Base-by-base conservation (phyloP, 2,113 vertebrate species). In the Eolophus roseicapilla region DNA sequence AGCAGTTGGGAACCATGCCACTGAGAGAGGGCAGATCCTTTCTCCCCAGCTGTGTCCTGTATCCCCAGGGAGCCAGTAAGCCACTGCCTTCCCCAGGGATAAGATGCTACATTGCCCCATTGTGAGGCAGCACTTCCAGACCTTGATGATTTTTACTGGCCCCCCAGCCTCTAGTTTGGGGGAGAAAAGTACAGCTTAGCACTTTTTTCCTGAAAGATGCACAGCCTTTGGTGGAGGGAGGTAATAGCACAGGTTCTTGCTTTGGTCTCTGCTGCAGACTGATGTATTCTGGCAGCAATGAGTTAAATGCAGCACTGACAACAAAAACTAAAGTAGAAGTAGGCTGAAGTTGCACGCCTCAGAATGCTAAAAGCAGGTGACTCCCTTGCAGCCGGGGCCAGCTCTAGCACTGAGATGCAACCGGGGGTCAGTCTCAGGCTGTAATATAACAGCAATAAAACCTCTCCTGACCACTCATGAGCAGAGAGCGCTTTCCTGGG, bases 381-480 rank as follows among this genome's bases (percentile, higher is more conserved):
- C 8, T 83, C 17, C 12, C 29, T 53, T 23, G 49, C 33, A 49
- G 3, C 17, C 10, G 53, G 7, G 47, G 15, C n/a, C 63, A 33
- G 3, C 18, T 80, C 21, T 15, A 1, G 35, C 44, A 2, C 0
- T 8, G 19, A 7, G 46, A 18, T 49, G 41, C 17, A 60, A 4
- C 11, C 0, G 0, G 23, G 13, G 27, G 17, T 39, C 39, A 28
- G 50, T 17, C 53, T 76, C 13, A 60, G 27, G 47, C 31, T 68
- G 69, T 10, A 13, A 46, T 27, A 9, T 24, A 15, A 39, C 27
- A 52, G 41, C n/a, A 4, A 1, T 13, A 33, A 63, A 82, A 13
- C 35, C 28, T 33, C 20, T 23, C 33, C 37, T 1, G 23, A 6
- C 4, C 50, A 0, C 44, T 6, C 3, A 0, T 0, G 17, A 5